A percentile compares a stretch with the other conserved stretches of the same genome.
phyloP scores from a whole-genome alignment of 35 echinoderm and acorn worm genomes.

The Heliocidaris erythrogramma region DNA sequence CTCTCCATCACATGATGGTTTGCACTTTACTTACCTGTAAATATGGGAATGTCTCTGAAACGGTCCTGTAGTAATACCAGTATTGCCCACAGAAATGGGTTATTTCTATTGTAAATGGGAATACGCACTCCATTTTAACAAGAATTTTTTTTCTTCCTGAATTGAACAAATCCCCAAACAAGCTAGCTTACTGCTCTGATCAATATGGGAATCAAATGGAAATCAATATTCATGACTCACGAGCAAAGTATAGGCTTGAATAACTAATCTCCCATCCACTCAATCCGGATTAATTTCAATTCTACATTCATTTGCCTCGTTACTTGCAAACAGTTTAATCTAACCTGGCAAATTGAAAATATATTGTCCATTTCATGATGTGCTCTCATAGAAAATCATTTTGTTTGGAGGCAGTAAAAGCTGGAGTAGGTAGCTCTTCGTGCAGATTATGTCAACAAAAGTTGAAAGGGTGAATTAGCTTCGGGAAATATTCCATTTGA shows the following conservation, averaged over 20 bases:
- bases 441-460: not conserved
- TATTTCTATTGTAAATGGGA: not conserved
- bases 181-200: not conserved
- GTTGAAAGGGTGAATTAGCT: not conserved
- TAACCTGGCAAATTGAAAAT: not conserved
- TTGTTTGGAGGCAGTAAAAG: not conserved
- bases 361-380: slow-evolving; percentile 17
- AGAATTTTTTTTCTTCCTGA: not conserved
- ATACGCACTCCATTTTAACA: not conserved
- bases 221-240: not conserved
- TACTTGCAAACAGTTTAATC: not conserved
- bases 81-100: not conserved
- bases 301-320: not conserved
- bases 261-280: not conserved
- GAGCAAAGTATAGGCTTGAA: not conserved
- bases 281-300: not conserved
- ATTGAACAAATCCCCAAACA: not conserved
- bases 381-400: not conserved
- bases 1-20: not conserved
- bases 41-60: not conserved
- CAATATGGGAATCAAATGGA: not conserved
- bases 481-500: not conserved
- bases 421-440: not conserved
- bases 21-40: not conserved
- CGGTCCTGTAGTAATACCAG: not conserved